Base-by-base conservation (phyloP, 1,140 invertebrate species). In the Drosophila varians region DNA sequence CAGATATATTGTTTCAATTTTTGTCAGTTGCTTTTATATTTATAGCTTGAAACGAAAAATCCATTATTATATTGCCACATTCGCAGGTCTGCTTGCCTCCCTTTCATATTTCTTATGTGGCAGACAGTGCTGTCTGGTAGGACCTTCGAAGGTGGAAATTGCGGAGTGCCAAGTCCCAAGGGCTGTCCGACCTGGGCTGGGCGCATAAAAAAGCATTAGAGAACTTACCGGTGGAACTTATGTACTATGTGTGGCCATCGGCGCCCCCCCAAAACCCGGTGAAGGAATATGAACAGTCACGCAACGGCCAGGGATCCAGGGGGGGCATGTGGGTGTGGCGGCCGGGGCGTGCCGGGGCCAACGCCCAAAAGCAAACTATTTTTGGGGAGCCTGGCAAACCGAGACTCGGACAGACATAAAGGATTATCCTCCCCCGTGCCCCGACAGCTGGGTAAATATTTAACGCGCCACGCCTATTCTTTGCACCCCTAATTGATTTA, bases 401-500 rank as follows among this genome's bases (percentile, higher is more conserved):
- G 36, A 38, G 8, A 38, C 4, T 14, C 36, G 14, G 36, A 38
- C 36, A 38, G 36, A 38, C 36, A 14, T 7, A 16, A 38, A 46
- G 23, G 55, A 21, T 61, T 73, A 64, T 51, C 21, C 14, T 48
- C 49, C 36, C 57, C 14, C 26, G 40, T n/a, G 49, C 16, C 51
- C 51, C 40, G 48, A 73, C 61, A 52, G 42, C 45, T 61, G 61
- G 28, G 43, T 76, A 58, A 73, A 80, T 80, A 77, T 82, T 72
- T 66, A 55, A 61, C 57, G 43, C 56, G 61, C 16, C 53, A 61
- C 61, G 73, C 77, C 72, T 34, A 42, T 34, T 11, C 40, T 60
- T 69, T 38, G 19, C 48, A 51, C 68, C 62, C 73, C 65, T 82
- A 82, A 82, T 82, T 82, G 77, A 82, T 74, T 83, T 45, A 55